Conservation (phyloP, 2,797 vertebrate genomes). For the Peromyscus nudipes region DNA sequence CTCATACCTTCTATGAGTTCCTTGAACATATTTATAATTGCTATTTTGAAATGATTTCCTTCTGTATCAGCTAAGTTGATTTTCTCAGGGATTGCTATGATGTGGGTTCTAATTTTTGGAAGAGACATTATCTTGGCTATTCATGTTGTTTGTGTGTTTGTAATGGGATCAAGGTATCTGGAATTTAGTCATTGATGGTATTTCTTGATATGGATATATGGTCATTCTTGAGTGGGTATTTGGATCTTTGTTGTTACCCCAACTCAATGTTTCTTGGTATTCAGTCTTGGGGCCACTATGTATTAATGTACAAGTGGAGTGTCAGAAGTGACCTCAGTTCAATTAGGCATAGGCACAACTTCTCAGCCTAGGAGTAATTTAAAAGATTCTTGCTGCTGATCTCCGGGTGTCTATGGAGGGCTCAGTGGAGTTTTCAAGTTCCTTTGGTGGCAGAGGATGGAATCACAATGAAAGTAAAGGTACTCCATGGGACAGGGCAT, state of each 20-base stretch:
- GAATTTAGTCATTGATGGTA: not conserved
- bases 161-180: not conserved
- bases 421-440: not conserved
- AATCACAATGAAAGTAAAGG: not conserved
- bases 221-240: not conserved
- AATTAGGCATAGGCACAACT: not conserved
- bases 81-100: not conserved
- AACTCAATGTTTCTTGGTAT: not conserved
- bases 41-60: not conserved
- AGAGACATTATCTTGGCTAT: not conserved
- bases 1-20: not conserved
- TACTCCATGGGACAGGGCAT: not conserved
- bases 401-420: not conserved
- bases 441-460: not conserved
- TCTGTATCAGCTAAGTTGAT: not conserved
- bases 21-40: not conserved
- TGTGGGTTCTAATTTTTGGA: not conserved
- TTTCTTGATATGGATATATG: not conserved
- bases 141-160: not conserved
- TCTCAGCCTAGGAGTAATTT: not conserved
- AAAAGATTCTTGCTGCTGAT: not conserved
- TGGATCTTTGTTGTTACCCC: not conserved
- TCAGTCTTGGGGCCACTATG: not conserved
- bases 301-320: not conserved
- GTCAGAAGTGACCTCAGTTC: not conserved